These are phyloP conservation scores for Lasiommata megera DNA, from an alignment of 2,888 invertebrate species.

Conservation along the genomic window DNA sequence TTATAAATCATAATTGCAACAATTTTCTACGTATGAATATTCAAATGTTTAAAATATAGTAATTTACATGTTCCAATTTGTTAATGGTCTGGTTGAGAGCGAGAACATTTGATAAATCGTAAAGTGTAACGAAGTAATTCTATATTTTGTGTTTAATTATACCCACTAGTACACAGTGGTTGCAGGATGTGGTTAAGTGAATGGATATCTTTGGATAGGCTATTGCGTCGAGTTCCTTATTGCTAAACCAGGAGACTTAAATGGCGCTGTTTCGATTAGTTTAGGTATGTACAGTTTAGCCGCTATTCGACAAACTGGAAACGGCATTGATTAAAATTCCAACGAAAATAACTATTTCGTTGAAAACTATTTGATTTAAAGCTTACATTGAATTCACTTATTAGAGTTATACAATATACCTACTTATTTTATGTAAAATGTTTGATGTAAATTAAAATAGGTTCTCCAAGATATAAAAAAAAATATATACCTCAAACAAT, in stretches of 20 bases:
- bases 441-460: too few relatives aligned
- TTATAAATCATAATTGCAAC: conserved; percentile 9
- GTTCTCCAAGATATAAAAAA: too few relatives aligned
- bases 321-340: conserved; percentile 47
- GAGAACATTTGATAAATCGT: conserved; percentile 16
- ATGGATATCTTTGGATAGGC: conserved; percentile 29
- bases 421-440: background rate
- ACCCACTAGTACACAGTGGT: conserved; percentile 5
- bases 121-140: conserved; percentile 23
- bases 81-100: conserved; percentile 4
- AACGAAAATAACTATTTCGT: conserved; percentile 15
- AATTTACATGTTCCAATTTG: conserved; percentile 6
- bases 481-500: too few relatives aligned
- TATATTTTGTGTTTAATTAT: conserved; percentile 14
- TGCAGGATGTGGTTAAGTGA: conserved; percentile 33
- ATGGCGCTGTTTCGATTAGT: conserved; percentile 43
- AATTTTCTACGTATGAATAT: conserved; percentile 6
- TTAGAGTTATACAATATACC: too few relatives aligned
- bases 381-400: conserved; percentile 14
- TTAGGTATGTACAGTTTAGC: conserved; percentile 32
- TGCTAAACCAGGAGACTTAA: conserved; percentile 50
- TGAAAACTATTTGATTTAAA: conserved; percentile 8
- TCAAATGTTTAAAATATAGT: conserved; percentile 6
- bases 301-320: conserved; percentile 20
- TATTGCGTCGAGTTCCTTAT: conserved; percentile 46